phyloP scores from a whole-genome alignment of 2,888 invertebrate genomes.

The Eurois occulta region DNA sequence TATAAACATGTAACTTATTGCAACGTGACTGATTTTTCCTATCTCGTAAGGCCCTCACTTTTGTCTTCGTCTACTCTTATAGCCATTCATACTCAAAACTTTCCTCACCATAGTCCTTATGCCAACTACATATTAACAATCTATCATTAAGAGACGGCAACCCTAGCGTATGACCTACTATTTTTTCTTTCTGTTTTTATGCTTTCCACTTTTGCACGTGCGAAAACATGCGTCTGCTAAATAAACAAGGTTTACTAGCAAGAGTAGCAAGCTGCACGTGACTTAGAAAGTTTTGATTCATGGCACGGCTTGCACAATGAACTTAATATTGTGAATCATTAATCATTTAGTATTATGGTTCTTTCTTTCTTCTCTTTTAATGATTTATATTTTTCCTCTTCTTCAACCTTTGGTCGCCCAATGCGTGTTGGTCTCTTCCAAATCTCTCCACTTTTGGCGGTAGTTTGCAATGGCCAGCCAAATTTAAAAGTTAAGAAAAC shows the following conservation, averaged over 20 bases:
- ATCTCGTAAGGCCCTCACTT: too few relatives aligned
- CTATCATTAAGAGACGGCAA: background rate
- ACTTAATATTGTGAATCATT: conserved; percentile 16
- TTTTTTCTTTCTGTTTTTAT: background rate
- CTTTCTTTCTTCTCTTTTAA: too few relatives aligned
- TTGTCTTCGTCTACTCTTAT: too few relatives aligned
- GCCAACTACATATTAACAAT: too few relatives aligned
- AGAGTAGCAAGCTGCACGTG: conserved; percentile 13
- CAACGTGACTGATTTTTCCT: conserved; percentile 2
- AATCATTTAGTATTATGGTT: conserved; percentile 1
- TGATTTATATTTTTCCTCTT: too few relatives aligned
- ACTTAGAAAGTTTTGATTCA: background rate
- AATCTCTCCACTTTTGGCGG: too few relatives aligned
- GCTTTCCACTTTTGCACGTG: conserved; percentile 1
- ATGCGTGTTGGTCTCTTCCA: too few relatives aligned
- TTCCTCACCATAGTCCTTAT: background rate
- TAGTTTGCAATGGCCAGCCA: too few relatives aligned
- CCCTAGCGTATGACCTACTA: conserved; percentile 9
- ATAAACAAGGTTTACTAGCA: background rate
- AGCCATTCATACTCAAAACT: too few relatives aligned
- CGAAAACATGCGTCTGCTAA: conserved; percentile 12
- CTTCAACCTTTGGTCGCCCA: too few relatives aligned
- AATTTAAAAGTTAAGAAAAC: background rate
- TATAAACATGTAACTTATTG: background rate
- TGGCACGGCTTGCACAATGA: conserved; percentile 13